Percentiles rank a stretch among this genome's conserved stretches.
These are phyloP conservation scores for Leptodactylus fuscus DNA, from an alignment of 2,113 vertebrate genomes.

Conservation along the genomic window DNA sequence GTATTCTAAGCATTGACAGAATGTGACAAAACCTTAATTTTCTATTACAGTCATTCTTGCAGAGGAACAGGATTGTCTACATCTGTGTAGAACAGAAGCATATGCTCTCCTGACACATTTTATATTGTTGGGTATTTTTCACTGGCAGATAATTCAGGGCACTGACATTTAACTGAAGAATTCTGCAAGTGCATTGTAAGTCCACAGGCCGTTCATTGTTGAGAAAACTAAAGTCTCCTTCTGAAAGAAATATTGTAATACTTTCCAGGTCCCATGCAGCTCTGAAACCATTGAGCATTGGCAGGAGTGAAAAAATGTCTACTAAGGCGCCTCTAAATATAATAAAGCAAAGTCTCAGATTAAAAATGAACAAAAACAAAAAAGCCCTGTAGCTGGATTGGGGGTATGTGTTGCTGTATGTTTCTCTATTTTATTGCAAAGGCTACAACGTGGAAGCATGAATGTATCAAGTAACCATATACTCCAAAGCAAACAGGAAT, in stretches of 20 bases:
- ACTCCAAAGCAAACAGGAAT: too few relatives aligned
- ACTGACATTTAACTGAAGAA: not conserved
- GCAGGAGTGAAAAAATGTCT: slow-evolving; percentile 12
- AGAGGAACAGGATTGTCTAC: slow-evolving; percentile 63
- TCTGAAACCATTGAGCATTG: slow-evolving; percentile 9
- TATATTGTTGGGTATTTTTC: slow-evolving; percentile 71
- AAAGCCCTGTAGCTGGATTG: not conserved
- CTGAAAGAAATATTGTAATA: slow-evolving; percentile 51
- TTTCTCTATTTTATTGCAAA: not conserved
- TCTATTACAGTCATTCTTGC: slow-evolving; percentile 24
- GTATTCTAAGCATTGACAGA: not conserved
- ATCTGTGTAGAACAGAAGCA: slow-evolving; percentile 65
- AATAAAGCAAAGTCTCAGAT: not conserved
- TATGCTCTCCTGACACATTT: slow-evolving; percentile 61
- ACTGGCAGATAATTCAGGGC: slow-evolving; percentile 64
- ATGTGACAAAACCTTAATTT: not conserved
- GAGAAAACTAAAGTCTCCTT: not conserved
- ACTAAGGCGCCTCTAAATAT: not conserved
- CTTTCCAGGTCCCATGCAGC: slow-evolving; percentile 17
- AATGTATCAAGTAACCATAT: too few relatives aligned
- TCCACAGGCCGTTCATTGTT: not conserved
- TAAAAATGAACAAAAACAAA: not conserved
- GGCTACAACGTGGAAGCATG: not conserved
- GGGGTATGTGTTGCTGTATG: not conserved
- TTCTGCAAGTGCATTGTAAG: slow-evolving; percentile 15